A percentile compares a stretch with the other conserved stretches of the same genome.
phyloP scores from a whole-genome alignment of 2,888 invertebrate species.

The Sphaerophoria taeniata region DNA sequence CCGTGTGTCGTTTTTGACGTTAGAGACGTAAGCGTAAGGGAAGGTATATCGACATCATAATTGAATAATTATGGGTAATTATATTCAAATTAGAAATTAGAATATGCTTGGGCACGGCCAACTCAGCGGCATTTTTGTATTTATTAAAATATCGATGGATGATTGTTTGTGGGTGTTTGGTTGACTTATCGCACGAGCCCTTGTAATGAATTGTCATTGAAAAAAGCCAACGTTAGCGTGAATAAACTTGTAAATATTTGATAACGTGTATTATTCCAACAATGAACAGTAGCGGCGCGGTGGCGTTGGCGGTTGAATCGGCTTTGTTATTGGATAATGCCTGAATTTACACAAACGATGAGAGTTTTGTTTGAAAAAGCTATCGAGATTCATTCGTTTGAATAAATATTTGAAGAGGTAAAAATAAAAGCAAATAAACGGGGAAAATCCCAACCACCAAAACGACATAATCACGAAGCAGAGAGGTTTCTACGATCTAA shows the following conservation, averaged over 20 bases:
- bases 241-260: constrained; percentile 65
- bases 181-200: constrained; percentile 25
- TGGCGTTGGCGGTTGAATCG: background rate
- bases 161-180: background rate
- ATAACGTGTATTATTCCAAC: background rate
- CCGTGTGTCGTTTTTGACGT: background rate
- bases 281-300: background rate
- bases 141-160: constrained; percentile 6
- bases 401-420: constrained; percentile 17
- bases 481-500: background rate
- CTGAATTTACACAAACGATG: background rate
- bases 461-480: background rate
- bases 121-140: constrained; percentile 3
- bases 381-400: constrained; percentile 1
- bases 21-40: constrained; percentile 14
- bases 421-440: background rate
- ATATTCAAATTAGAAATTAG: constrained; percentile 68
- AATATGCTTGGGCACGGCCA: constrained; percentile 45
- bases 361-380: constrained; percentile 44
- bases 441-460: constrained; percentile 32
- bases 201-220: constrained; percentile 31
- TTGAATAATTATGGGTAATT: constrained; percentile 73
- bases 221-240: constrained; percentile 38
- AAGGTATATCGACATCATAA: too few relatives aligned
- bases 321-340: constrained; percentile 38